Evolutionary conservation across 2,797 vertebrate genomes (phyloP).

Genomic region (Sebastes matsubarae): DNA sequence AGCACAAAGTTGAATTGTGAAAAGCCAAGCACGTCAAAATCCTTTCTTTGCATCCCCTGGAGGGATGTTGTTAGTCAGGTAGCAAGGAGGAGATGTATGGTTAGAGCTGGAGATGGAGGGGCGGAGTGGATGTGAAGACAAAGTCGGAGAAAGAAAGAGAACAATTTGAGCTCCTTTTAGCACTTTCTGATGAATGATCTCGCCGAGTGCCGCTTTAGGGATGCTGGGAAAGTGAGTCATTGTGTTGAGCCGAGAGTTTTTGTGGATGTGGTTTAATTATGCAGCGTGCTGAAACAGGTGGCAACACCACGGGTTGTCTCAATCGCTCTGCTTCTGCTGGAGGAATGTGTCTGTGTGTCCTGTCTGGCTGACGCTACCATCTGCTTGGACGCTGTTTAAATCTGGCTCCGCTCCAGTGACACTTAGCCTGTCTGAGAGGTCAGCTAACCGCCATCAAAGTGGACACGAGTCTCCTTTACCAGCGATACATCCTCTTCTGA

Average conservation of each 20-base stretch:
- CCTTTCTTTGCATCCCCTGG: conserved; percentile 15
- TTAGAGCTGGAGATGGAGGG: conserved; percentile 1
- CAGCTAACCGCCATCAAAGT: conserved; percentile 40
- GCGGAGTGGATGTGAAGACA: conserved; percentile 24
- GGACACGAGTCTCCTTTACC: conserved; percentile 11
- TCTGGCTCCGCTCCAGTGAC: conserved; percentile 62
- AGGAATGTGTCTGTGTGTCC: conserved; percentile 60
- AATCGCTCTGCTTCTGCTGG: conserved; percentile 55
- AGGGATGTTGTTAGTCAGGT: conserved; percentile 1
- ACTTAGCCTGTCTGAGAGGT: conserved; percentile 71
- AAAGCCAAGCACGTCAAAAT: conserved; percentile 3
- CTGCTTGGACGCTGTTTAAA: conserved; percentile 61
- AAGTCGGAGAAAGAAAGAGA: conserved; percentile 1
- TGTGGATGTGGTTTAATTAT: conserved; percentile 74
- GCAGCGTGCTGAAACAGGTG: conserved; percentile 75
- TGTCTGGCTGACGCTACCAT: conserved; percentile 69
- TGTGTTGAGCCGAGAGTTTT: conserved; percentile 48
- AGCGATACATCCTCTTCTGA: background rate
- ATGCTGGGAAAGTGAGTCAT: conserved; percentile 73
- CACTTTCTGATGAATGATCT: conserved; percentile 44
- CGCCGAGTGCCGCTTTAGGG: conserved; percentile 35
- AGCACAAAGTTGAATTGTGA: conserved; percentile 7
- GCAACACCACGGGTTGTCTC: conserved; percentile 72
- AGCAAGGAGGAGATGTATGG: conserved; percentile 28
- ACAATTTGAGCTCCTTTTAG: conserved; percentile 29